A percentile compares a stretch with the other conserved stretches of the same genome.
Evolutionary conservation across 2,888 invertebrate species (phyloP).

Genomic region (Drosophila kanekoi): DNA sequence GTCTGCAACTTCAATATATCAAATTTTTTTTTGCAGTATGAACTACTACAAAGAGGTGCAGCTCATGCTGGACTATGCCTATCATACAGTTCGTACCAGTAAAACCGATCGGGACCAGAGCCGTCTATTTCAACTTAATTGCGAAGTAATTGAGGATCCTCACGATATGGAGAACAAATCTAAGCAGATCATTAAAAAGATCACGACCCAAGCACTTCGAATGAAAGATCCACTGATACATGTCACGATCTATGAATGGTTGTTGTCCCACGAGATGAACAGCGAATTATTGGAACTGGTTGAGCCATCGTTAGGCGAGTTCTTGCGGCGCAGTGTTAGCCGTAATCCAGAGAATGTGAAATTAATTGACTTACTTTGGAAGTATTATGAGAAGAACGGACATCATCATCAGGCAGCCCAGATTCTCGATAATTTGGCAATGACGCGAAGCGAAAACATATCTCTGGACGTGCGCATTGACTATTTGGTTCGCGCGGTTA

Average conservation of each 20-base stretch:
- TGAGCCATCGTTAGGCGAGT: constrained; percentile 85
- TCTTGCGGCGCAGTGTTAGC: constrained; percentile 84
- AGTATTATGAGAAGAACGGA: constrained; percentile 96
- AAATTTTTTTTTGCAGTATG: constrained; percentile 87
- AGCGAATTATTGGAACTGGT: constrained; percentile 88
- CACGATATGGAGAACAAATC: constrained; percentile 65
- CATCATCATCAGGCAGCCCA: constrained; percentile 97
- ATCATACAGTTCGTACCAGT: constrained; percentile 75
- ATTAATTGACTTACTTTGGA: constrained; percentile 95
- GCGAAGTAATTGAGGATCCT: constrained; percentile 14
- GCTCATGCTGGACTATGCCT: constrained; percentile 89
- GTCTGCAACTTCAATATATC: not conserved
- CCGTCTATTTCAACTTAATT: constrained; percentile 31
- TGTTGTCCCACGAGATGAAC: constrained; percentile 91
- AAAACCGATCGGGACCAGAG: constrained; percentile 78
- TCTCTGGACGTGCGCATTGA: constrained; percentile 93
- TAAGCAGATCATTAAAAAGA: constrained; percentile 86
- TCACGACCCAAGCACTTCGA: constrained; percentile 89
- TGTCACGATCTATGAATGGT: constrained; percentile 96
- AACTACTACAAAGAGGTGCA: constrained; percentile 95
- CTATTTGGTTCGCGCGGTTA: constrained; percentile 96
- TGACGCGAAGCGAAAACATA: constrained; percentile 88
- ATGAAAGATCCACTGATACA: constrained; percentile 95
- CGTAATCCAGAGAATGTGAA: constrained; percentile 87
- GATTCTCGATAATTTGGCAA: constrained; percentile 94